Conservation (phyloP, 2,888 invertebrate species). For the Bombyx huttoni region DNA sequence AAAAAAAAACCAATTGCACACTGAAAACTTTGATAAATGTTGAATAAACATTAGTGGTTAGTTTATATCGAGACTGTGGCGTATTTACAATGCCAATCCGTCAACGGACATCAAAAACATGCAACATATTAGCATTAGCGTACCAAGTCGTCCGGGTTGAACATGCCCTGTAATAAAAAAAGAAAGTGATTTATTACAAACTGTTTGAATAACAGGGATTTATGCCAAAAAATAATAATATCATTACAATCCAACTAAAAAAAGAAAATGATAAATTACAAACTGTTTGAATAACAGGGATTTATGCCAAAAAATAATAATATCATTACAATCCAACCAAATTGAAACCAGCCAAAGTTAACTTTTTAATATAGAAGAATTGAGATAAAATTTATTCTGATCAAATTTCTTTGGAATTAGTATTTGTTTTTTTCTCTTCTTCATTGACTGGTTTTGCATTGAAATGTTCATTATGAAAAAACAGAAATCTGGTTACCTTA, state of each 20-base stretch:
- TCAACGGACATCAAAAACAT: conserved; percentile 44
- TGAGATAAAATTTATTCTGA: too few species aligned
- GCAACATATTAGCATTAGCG: conserved; percentile 53
- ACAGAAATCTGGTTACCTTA: conserved; percentile 72
- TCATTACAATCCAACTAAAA: conserved; percentile 23
- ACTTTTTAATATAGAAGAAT: too few species aligned
- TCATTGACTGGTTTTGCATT: too few species aligned
- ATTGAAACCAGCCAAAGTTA: too few species aligned
- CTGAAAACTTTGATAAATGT: conserved; percentile 18
- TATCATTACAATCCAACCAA: conserved; percentile 14
- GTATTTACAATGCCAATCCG: conserved; percentile 51
- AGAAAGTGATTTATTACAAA: conserved; percentile 1
- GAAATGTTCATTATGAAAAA: too few species aligned
- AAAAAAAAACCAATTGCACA: conserved; percentile 38
- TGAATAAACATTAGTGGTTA: conserved; percentile 17
- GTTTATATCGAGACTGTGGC: conserved; percentile 26
- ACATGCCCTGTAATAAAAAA: conserved; percentile 81
- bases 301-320: too few species aligned
- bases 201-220: too few species aligned
- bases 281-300: too few species aligned
- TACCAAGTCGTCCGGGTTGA: conserved; percentile 88
- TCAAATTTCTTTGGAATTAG: too few species aligned
- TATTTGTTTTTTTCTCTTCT: too few species aligned
- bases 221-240: too few species aligned
- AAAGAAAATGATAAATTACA: conserved; percentile 7